Evolutionary conservation across 1,140 invertebrate species (phyloP), one percentile per base, ranked within the genome.

Genomic region (Penaeus chinensis): DNA sequence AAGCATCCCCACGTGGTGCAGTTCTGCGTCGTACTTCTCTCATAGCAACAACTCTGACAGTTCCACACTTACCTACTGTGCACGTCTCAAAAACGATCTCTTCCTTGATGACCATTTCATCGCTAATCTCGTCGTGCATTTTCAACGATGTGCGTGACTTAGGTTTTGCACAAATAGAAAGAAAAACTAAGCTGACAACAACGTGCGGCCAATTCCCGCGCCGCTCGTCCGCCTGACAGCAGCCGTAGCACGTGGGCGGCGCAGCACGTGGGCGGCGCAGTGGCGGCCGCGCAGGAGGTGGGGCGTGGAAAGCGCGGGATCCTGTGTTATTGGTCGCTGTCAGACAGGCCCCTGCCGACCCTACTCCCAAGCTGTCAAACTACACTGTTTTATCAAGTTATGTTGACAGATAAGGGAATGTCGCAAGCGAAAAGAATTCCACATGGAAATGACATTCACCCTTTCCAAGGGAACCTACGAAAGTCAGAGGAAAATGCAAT

Each of bases 251-350:
- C 84, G 84, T 85, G 84, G 84, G 84, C n/a, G 78, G 84, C 84
- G 27, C n/a, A 85, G 84, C 84, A 85, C 84, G 84, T 85, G 84
- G 84, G 84, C n/a, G 78, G 84, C 84, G 84, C 84, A 65, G 62
- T 65, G 27, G 60, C 62, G 16, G 13, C 24, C 13, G 61, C 76
- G 76, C 76, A 80, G 62, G 84, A 54, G 84, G 84, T 19, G 84
- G 84, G 80, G 84, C 62, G 54, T 79, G 24, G 47, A 47, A 24
- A 20, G 65, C 61, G 84, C 84, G 84, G 84, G 84, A 78, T 47
- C 62, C 7, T 8, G 32, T 66, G 18, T 54, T 54, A 85, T 80
- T 85, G 84, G 84, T 32, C 76, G 32, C 10, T 32, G n/a, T 62
- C 27, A 37, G 54, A n/a, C 71, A 77, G n/a, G 13, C 54, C 76